Conservation (phyloP, 2,888 invertebrate genomes). For the Hydriomena furcata region DNA sequence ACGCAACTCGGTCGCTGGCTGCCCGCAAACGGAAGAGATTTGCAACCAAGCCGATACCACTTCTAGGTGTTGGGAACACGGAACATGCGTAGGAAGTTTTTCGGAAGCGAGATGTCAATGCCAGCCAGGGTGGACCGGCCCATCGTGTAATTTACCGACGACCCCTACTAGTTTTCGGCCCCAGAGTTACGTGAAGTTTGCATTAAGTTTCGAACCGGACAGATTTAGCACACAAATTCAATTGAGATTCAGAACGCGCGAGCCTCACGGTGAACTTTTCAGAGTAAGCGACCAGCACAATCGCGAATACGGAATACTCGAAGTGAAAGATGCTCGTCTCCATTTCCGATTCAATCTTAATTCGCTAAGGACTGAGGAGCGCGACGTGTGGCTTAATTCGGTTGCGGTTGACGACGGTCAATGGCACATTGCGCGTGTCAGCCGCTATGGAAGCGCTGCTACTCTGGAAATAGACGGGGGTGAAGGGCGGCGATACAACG, state of each 20-base stretch:
- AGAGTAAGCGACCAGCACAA: constrained; percentile 97
- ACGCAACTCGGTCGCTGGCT: constrained; percentile 93
- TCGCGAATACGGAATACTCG: constrained; percentile 95
- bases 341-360: constrained; percentile 97
- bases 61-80: constrained; percentile 95
- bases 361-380: constrained; percentile 94
- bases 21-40: constrained; percentile 96
- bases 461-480: constrained; percentile 97
- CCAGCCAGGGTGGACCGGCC: constrained; percentile 97
- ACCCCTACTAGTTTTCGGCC: constrained; percentile 96
- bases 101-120: constrained; percentile 96
- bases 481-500: constrained; percentile 96
- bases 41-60: constrained; percentile 95
- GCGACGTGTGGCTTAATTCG: constrained; percentile 94
- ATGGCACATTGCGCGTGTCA: constrained; percentile 97
- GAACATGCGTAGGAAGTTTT: constrained; percentile 96
- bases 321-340: constrained; percentile 94
- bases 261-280: constrained; percentile 96
- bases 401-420: constrained; percentile 97
- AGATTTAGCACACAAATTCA: constrained; percentile 96
- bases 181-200: constrained; percentile 98
- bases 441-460: constrained; percentile 96
- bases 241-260: constrained; percentile 95
- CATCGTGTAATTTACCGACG: constrained; percentile 92
- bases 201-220: constrained; percentile 96